Conservation (phyloP, 2,888 invertebrate genomes). For the Platycheirus albimanus region DNA sequence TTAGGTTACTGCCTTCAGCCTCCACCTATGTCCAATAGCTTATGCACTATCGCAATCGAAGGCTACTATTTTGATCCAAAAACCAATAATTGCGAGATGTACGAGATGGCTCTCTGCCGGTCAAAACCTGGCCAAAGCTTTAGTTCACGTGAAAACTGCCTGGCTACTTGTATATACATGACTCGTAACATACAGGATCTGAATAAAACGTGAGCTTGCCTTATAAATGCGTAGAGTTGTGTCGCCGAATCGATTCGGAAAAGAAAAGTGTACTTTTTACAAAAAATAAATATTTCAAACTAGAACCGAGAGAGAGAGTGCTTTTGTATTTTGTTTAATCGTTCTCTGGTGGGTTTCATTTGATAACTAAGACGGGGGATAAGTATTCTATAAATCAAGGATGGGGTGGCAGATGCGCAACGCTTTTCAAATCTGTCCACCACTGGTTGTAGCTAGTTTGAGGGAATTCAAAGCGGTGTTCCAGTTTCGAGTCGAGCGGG, state of each 20-base stretch:
- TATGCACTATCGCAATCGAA: constrained; percentile 81
- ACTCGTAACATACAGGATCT: constrained; percentile 78
- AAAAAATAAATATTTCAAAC: not conserved
- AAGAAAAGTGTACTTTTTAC: not conserved
- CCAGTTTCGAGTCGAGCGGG: not conserved
- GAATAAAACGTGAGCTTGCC: constrained; percentile 57
- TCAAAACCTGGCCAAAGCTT: constrained; percentile 80
- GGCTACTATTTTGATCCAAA: constrained; percentile 80
- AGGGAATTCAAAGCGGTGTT: constrained; percentile 53
- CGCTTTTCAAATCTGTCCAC: constrained; percentile 26
- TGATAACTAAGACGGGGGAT: not conserved
- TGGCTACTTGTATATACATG: constrained; percentile 79
- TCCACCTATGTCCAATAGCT: constrained; percentile 79
- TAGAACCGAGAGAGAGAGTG: not conserved
- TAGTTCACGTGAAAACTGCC: constrained; percentile 79
- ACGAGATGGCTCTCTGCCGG: constrained; percentile 79
- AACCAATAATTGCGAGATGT: constrained; percentile 78
- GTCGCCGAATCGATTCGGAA: not conserved
- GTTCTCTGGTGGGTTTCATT: not conserved
- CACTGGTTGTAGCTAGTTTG: constrained; percentile 63
- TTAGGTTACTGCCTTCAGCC: constrained; percentile 79
- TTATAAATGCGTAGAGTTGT: not conserved
- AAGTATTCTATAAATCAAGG: constrained; percentile 38
- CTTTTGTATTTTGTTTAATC: too few relatives aligned
- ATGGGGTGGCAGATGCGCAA: constrained; percentile 45